Base-by-base conservation (phyloP, 2,888 invertebrate genomes). In the Silvanus unidentatus region DNA sequence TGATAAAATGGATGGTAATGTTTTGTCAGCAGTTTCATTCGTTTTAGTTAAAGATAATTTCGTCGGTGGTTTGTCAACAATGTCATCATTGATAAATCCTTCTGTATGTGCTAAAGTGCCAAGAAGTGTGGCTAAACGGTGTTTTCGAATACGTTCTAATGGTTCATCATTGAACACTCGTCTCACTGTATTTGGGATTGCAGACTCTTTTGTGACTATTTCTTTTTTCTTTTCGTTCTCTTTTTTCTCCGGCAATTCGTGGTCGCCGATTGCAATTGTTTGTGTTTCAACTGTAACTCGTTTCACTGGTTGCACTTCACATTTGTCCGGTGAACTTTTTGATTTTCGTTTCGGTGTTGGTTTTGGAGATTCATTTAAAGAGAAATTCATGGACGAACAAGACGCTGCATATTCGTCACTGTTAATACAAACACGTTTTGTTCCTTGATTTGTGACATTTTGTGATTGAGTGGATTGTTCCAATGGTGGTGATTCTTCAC, bases 51-150 rank as follows among this genome's bases (percentile, higher is more conserved):
- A 30, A n/a, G 8, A 8, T 30, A 11, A 10, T 9, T 28, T 10
- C 8, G 28, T 10, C 10, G 8, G 28, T 28, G 10, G 10, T 9
- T 10, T 10, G 28, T 28, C 10, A 8, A 28, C 8, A 28, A 16
- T 13, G 3, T 13, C 16, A 4, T 37, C 12, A 37, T 15, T 48
- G 12, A 71, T 45, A 28, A 57, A 50, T 9, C 65, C 69, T 52
- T 59, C 65, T 53, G 69, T 77, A 68, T 73, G 80, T 60, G 67
- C 63, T 32, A 69, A 53, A 12, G 64, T 64, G 14, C 69, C 64
- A 50, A 71, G 57, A 15, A 71, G 53, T 12, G 62, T 59, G 4
- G 66, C 61, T 37, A 72, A 55, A 52, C 69, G 56, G 49, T 68
- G 68, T 48, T 65, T 66, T 41, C 66, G 59, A 47, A 65, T 62